phyloP scores from a whole-genome alignment of 1,140 invertebrate species.

The Triops longicaudatus region DNA sequence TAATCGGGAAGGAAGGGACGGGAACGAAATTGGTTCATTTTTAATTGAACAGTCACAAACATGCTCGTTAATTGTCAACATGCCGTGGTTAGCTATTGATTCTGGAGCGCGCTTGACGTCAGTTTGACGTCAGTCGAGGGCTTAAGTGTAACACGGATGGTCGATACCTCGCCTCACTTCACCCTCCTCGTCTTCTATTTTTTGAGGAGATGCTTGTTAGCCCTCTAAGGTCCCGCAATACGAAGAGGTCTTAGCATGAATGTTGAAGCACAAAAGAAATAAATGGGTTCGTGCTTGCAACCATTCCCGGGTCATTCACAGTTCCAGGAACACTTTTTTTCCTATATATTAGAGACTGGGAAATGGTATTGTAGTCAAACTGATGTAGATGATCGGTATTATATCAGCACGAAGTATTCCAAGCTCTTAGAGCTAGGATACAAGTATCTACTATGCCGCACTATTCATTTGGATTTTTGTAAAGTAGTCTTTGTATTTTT shows the following conservation, averaged over 20 bases:
- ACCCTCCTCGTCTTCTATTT: background rate
- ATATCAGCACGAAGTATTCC: too few species aligned
- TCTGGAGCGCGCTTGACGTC: background rate
- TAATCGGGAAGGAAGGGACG: background rate
- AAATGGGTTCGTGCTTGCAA: background rate
- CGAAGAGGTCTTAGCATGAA: background rate
- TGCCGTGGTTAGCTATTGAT: background rate
- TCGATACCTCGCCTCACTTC: background rate
- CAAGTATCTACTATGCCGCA: too few species aligned
- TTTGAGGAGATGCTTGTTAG: background rate
- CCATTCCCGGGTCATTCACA: background rate
- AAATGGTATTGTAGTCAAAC: too few species aligned
- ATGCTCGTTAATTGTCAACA: constrained; percentile 11
- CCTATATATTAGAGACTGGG: too few species aligned
- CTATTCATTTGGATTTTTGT: too few species aligned
- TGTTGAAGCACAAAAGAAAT: background rate
- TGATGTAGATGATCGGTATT: too few species aligned
- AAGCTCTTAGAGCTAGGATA: too few species aligned
- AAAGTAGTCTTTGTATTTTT: too few species aligned
- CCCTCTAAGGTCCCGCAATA: background rate
- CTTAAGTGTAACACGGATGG: background rate
- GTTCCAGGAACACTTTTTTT: background rate
- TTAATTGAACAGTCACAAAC: background rate
- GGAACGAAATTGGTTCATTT: background rate
- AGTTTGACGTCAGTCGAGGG: background rate